Conservation (phyloP, 2,797 vertebrate genomes). For the Pristis pectinata region DNA sequence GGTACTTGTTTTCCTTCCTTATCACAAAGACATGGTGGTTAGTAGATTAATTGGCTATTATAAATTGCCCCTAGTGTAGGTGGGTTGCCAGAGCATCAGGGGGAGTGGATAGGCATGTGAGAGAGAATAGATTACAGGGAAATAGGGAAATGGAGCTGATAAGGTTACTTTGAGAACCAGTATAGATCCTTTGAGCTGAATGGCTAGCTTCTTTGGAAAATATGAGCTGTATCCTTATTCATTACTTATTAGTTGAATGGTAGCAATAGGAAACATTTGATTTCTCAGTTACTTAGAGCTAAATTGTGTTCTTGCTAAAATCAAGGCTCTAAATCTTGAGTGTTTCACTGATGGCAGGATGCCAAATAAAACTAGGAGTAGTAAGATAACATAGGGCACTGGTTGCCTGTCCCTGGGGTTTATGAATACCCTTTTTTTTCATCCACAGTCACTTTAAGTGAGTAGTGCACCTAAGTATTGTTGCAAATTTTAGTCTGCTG, state of each 20-base stretch:
- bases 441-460: neutral
- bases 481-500: neutral
- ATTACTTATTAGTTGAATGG: neutral
- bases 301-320: neutral
- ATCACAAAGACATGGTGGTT: too few relatives aligned
- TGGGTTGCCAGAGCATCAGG: too few relatives aligned
- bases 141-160: too few relatives aligned
- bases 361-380: neutral
- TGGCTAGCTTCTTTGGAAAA: too few relatives aligned
- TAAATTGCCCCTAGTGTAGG: too few relatives aligned
- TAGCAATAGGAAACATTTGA: neutral
- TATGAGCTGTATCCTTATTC: neutral
- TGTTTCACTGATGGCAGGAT: neutral
- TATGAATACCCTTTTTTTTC: neutral
- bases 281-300: neutral
- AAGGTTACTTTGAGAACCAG: too few relatives aligned
- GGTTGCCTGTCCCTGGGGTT: neutral
- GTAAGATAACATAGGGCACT: neutral
- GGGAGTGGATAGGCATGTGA: too few relatives aligned
- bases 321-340: neutral
- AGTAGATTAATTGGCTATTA: too few relatives aligned
- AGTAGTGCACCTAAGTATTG: neutral
- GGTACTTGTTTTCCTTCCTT: too few relatives aligned
- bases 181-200: too few relatives aligned
- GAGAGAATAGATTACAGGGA: too few relatives aligned